These are phyloP conservation scores for Mythimna pallens DNA, from an alignment of 2,888 invertebrate species.

Conservation along the genomic window DNA sequence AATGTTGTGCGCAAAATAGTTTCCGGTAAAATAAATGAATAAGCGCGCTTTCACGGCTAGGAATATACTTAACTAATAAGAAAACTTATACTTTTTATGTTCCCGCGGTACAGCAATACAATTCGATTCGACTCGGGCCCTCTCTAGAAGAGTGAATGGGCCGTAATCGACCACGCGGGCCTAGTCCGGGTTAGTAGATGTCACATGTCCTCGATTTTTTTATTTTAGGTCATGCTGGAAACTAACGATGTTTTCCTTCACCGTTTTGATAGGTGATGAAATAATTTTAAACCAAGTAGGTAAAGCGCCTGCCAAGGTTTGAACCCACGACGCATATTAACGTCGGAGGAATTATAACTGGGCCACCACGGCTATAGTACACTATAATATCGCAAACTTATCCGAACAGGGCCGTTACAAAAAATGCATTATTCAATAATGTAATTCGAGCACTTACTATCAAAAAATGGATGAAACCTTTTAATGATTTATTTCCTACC, in stretches of 20 bases:
- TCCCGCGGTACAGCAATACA: not conserved
- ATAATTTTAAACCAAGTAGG: not conserved
- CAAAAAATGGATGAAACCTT: constrained; percentile 11
- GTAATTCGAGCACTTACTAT: constrained; percentile 3
- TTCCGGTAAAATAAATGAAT: constrained; percentile 11
- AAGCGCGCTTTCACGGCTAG: constrained; percentile 18
- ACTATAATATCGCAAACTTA: constrained; percentile 3
- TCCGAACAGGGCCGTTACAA: constrained; percentile 14
- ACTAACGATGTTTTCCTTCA: not conserved
- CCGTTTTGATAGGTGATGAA: not conserved
- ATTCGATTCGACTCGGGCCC: too few species aligned
- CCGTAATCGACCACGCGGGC: not conserved
- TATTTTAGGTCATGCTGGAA: not conserved
- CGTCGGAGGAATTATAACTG: too few species aligned
- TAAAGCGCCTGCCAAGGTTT: too few species aligned
- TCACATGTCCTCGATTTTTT: not conserved
- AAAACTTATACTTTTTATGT: not conserved
- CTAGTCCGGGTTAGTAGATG: not conserved
- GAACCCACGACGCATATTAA: too few species aligned
- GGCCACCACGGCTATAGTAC: too few species aligned
- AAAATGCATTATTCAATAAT: constrained; percentile 40
- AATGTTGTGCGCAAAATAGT: constrained; percentile 47
- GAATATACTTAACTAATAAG: not conserved
- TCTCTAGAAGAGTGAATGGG: too few species aligned
- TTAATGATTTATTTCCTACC: constrained; percentile 27